phyloP scores from a whole-genome alignment of 2,797 vertebrate species.

The Kryptopterus vitreolus region DNA sequence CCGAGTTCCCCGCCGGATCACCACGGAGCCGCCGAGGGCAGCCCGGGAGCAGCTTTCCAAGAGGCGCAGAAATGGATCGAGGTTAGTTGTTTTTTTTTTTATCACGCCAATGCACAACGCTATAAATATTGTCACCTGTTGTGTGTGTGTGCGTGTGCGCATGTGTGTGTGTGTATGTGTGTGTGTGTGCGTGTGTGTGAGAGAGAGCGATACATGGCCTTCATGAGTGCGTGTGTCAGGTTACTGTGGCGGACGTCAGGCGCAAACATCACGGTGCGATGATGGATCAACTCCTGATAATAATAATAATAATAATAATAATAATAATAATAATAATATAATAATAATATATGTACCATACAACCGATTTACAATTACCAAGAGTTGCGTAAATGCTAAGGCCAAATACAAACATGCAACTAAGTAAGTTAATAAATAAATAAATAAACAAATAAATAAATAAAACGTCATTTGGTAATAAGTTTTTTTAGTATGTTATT shows the following conservation, averaged over 20 bases:
- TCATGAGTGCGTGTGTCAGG: slow-evolving; percentile 53
- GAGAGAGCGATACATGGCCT: slow-evolving; percentile 24
- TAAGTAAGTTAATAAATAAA: no score
- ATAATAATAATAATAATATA: background rate
- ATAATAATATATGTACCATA: background rate
- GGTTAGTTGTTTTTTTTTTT: no score
- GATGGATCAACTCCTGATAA: background rate
- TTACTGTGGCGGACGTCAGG: slow-evolving; percentile 57
- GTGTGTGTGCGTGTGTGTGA: slow-evolving; percentile 22
- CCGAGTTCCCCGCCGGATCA: slow-evolving; percentile 55
- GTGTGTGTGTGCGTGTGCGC: slow-evolving; percentile 29
- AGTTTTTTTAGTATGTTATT: no score
- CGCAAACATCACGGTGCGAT: slow-evolving; percentile 27
- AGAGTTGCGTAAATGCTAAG: background rate
- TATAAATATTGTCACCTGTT: slow-evolving; percentile 77
- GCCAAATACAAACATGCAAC: background rate
- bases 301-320: background rate
- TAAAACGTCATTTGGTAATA: no score
- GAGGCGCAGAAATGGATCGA: slow-evolving; percentile 97
- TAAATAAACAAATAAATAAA: no score
- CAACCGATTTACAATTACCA: background rate
- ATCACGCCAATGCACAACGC: slow-evolving; percentile 16
- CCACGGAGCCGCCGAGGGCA: slow-evolving; percentile 65
- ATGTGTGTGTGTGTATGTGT: background rate
- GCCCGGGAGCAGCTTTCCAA: slow-evolving; percentile 80